phyloP scores from a whole-genome alignment of 2,113 vertebrate genomes.

The Chloroceryle aenea region DNA sequence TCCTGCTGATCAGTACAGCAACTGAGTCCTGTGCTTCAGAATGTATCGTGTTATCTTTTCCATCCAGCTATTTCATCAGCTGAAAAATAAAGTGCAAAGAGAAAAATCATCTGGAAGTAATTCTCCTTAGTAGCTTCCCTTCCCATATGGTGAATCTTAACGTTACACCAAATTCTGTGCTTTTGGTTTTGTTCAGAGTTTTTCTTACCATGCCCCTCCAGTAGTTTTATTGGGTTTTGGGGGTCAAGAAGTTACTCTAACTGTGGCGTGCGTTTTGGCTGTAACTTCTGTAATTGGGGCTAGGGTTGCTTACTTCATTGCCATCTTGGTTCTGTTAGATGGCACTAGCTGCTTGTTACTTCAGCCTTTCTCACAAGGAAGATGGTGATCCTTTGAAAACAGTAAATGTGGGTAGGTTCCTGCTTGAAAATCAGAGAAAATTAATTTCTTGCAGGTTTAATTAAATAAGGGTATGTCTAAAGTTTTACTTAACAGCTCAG shows the following conservation, averaged over 20 bases:
- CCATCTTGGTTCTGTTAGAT: background rate
- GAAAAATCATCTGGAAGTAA: background rate
- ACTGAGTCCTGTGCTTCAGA: background rate
- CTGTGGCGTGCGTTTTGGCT: background rate
- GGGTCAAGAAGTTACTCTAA: background rate
- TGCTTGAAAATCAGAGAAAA: background rate
- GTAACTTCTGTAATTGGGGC: background rate
- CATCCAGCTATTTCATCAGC: background rate
- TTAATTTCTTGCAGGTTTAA: background rate
- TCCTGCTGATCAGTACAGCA: background rate
- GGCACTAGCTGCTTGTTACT: background rate
- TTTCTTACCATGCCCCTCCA: background rate
- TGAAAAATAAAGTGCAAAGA: background rate
- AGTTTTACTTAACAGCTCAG: background rate
- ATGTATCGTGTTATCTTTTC: background rate
- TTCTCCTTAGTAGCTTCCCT: background rate
- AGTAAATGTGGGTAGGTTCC: rapidly evolving
- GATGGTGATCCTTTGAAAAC: background rate
- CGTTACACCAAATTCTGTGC: background rate
- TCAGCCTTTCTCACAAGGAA: background rate
- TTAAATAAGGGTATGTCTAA: rapidly evolving
- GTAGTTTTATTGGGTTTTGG: background rate
- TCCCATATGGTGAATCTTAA: rapidly evolving
- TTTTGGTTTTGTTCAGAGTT: background rate
- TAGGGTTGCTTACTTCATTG: background rate